These are phyloP conservation scores for Lasioglossum figueresi DNA, from an alignment of 2,888 invertebrate species.

Conservation along the genomic window DNA sequence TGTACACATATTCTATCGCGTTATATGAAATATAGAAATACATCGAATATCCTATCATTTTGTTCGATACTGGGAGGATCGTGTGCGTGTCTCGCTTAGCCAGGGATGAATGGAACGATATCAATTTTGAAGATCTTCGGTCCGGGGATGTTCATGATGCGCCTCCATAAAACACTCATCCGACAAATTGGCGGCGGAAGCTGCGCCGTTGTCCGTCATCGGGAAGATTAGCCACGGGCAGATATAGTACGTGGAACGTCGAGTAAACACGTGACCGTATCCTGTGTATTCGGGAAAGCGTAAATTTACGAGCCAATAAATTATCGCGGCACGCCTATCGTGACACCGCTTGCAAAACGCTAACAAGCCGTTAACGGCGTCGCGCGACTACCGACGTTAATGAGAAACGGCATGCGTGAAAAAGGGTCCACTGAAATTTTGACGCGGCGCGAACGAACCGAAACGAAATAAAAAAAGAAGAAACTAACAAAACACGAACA, in stretches of 20 bases:
- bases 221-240: slow-evolving; percentile 50
- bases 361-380: slow-evolving; percentile 78
- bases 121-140: not conserved
- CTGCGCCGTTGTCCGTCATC: slow-evolving; percentile 42
- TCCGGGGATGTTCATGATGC: not conserved
- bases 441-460: not conserved
- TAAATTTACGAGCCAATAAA: slow-evolving; percentile 81
- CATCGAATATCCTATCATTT: too few species aligned
- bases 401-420: slow-evolving; percentile 55
- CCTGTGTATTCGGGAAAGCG: slow-evolving; percentile 78
- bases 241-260: slow-evolving; percentile 48
- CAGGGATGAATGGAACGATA: not conserved
- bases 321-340: slow-evolving; percentile 75
- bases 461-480: not conserved
- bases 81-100: not conserved
- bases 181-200: slow-evolving; percentile 52
- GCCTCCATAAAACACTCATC: slow-evolving; percentile 16
- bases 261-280: slow-evolving; percentile 34
- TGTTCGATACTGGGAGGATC: too few species aligned
- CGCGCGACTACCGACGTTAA: slow-evolving; percentile 63
- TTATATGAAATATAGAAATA: too few species aligned
- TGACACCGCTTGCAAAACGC: slow-evolving; percentile 73
- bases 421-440: slow-evolving; percentile 31
- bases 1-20: too few species aligned
- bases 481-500: not conserved